These are phyloP conservation scores for Henicopernis longicauda DNA, from an alignment of 2,113 vertebrate genomes.

Conservation along the genomic window DNA sequence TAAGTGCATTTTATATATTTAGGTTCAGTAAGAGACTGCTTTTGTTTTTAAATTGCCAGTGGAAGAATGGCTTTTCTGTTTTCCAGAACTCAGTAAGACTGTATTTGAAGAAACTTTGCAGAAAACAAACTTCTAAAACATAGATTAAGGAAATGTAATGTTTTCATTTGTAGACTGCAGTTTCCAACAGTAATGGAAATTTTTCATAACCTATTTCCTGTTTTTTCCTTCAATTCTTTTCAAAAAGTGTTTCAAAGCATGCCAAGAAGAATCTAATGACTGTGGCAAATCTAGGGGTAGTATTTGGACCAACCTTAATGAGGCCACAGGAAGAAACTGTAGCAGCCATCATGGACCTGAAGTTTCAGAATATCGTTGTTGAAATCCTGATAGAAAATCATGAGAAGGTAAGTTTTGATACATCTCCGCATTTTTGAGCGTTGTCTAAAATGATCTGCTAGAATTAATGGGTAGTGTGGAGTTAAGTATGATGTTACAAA, in stretches of 20 bases:
- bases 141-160: neutral
- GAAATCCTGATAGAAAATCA: constrained; percentile 97
- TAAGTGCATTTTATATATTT: constrained; percentile 40
- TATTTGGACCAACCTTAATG: constrained; percentile 98
- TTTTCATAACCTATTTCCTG: constrained; percentile 52
- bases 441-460: neutral
- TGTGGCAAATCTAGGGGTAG: constrained; percentile 94
- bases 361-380: constrained; percentile 98
- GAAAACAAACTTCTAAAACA: neutral
- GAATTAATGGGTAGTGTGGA: neutral
- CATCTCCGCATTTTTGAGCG: accelerated
- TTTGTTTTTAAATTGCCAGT: constrained; percentile 30
- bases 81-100: neutral
- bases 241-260: constrained; percentile 86
- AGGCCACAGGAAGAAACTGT: constrained; percentile 95
- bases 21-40: constrained; percentile 7
- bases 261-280: constrained; percentile 96
- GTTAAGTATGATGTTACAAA: neutral
- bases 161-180: neutral
- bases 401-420: constrained; percentile 80
- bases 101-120: neutral
- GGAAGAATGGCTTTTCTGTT: constrained; percentile 29
- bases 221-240: constrained; percentile 24
- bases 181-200: neutral
- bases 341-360: constrained; percentile 97